Evolutionary conservation across 2,888 invertebrate genomes (phyloP).

Genomic region (Pterostichus madidus): DNA sequence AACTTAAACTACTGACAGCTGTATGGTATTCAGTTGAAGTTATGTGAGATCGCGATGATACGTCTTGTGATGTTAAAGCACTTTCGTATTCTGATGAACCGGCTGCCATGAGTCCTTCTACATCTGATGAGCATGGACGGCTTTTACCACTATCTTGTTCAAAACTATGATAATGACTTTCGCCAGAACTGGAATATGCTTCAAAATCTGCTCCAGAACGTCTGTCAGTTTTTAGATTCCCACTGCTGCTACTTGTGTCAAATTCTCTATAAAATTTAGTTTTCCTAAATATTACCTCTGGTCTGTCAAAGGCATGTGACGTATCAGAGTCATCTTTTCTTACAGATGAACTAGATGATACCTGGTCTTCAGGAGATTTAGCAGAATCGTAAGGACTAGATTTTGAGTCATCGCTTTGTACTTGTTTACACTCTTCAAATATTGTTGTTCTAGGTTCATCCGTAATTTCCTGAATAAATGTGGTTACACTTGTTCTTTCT

Average conservation of each 20-base stretch:
- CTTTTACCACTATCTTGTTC: constrained; percentile 87
- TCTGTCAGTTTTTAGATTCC: constrained; percentile 79
- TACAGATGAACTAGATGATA: constrained; percentile 75
- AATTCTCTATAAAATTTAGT: constrained; percentile 73
- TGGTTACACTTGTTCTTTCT: constrained; percentile 68
- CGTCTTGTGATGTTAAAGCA: constrained; percentile 88
- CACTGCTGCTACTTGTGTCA: constrained; percentile 75
- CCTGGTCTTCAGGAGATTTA: constrained; percentile 80
- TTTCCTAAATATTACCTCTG: constrained; percentile 75
- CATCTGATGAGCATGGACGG: constrained; percentile 91
- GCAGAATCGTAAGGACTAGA: constrained; percentile 76
- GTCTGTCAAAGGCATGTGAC: constrained; percentile 71
- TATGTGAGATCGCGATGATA: constrained; percentile 84
- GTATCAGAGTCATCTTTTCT: constrained; percentile 74
- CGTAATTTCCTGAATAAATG: constrained; percentile 66
- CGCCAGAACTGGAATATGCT: constrained; percentile 91
- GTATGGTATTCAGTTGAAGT: constrained; percentile 93
- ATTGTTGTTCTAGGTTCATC: constrained; percentile 66
- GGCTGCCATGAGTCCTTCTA: constrained; percentile 88
- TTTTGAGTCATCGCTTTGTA: constrained; percentile 77
- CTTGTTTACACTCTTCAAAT: constrained; percentile 74
- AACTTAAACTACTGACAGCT: constrained; percentile 92
- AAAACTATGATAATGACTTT: constrained; percentile 93
- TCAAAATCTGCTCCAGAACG: constrained; percentile 90
- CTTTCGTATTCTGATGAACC: constrained; percentile 93